Base-by-base conservation (phyloP, 2,797 vertebrate species). In the Acrocephalus scirpaceus region DNA sequence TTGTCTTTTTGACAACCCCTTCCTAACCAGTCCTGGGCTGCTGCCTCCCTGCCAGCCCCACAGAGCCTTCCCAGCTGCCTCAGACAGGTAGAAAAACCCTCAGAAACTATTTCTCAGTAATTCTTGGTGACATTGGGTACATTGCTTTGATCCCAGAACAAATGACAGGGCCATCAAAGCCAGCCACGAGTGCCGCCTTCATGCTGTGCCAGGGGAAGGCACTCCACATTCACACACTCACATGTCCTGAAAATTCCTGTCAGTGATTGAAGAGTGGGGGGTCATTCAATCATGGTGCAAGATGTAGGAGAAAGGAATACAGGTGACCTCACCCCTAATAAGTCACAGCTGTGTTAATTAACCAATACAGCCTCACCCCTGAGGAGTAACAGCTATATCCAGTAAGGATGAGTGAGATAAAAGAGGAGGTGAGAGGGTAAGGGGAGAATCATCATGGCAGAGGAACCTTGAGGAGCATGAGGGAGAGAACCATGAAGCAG, bases 221-320 rank as follows among this genome's bases (percentile, higher is more conserved):
- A 50, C 29, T 48, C 72, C 65, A 38, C 0, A 0, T 47, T 51
- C 58, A 25, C 5, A 34, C 19, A 17, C 38, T 30, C 9, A 1
- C 1, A 1, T 30, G 50, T 45, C 85, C 82, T 54, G 32, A 58
- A 76, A 61, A 29, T 17, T 36, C 53, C 56, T 73, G 29, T 11
- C 77, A 40, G 44, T 38, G 20, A 44, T 11, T 70, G 47, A 50
- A 62, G 47, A 42, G 26, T 2, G 1, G 4, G 4, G 4, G 9
- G 1, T 47, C 53, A 12, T 38, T 67, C 30, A 47, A 23, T 47
- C 36, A 5, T 5, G 32, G 44, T 30, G 16, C 32, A 58, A 30
- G 34, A 36, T 18, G 34, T 6, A 60, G 57, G 57, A 60, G 57
- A 38, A 38, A 8, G 34, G 16, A 38, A 60, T 38, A 60, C 16